A percentile compares a stretch with the other conserved stretches of the same genome.
Conservation (phyloP, 2,797 vertebrate genomes). For the Cirrhinus mrigala region DNA sequence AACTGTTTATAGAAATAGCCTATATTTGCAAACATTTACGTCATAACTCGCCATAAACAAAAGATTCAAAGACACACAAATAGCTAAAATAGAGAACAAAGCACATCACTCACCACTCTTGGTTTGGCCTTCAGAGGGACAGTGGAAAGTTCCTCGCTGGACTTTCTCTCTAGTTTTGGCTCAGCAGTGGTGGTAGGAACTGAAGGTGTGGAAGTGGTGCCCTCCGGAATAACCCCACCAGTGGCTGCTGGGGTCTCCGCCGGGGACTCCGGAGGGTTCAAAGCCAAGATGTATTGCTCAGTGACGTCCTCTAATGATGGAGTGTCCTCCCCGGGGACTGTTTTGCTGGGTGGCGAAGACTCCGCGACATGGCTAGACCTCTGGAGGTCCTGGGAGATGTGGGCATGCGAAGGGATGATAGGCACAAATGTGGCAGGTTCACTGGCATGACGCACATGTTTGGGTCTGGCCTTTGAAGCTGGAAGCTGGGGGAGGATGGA, state of each 20-base stretch:
- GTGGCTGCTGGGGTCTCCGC: slow-evolving; percentile 69
- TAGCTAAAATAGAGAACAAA: not conserved
- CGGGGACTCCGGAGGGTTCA: slow-evolving; percentile 71
- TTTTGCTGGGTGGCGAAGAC: slow-evolving; percentile 66
- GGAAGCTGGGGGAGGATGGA: slow-evolving; percentile 55
- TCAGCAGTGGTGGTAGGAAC: slow-evolving; percentile 72
- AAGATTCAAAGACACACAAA: slow-evolving; percentile 29
- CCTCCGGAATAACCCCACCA: slow-evolving; percentile 69
- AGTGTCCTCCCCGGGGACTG: slow-evolving; percentile 71
- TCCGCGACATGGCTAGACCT: slow-evolving; percentile 61
- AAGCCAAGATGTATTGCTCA: slow-evolving; percentile 87
- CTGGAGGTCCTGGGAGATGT: slow-evolving; percentile 64
- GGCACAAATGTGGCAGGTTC: slow-evolving; percentile 89
- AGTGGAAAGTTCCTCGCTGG: slow-evolving; percentile 73
- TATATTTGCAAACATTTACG: not conserved
- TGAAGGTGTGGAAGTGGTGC: slow-evolving; percentile 67
- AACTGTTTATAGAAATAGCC: not conserved
- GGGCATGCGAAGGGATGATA: slow-evolving; percentile 78
- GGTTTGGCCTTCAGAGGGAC: slow-evolving; percentile 84
- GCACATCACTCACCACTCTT: slow-evolving; percentile 89
- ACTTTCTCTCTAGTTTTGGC: slow-evolving; percentile 74
- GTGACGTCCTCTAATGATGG: slow-evolving; percentile 90
- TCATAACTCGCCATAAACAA: not conserved
- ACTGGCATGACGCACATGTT: slow-evolving; percentile 90
- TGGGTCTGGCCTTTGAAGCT: slow-evolving; percentile 72